Evolutionary conservation across 2,113 vertebrate species (phyloP), one percentile per base, ranked within the genome.

Genomic region (Pachyramphus minor): DNA sequence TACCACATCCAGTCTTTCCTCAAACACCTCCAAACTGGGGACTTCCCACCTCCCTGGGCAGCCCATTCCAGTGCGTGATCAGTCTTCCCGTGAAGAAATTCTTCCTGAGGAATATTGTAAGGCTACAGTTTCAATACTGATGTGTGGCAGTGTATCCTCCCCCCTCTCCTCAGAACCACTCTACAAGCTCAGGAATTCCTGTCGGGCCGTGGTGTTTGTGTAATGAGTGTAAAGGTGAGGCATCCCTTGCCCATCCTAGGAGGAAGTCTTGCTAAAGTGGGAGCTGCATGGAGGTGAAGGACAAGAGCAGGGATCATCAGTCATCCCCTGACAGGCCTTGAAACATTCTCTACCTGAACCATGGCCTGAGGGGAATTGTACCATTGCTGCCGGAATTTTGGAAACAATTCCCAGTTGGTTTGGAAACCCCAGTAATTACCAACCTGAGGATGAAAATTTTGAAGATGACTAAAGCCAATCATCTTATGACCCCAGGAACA

Each of bases 341-440:
- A 62, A 62, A 62, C 28, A 20, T 28, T 28, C 33, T n/a, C 45
- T 37, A 28, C 47, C 55, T 47, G 55, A 33, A 9, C 45, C 39
- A 53, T 3, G 23, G 53, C 53, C 64, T 0, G 0, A 45, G 47
- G 28, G 28, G 22, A 39, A 33, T 2, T 9, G 33, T 41, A 45
- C 33, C 55, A 45, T 8, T 49, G 60, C 60, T 53, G 28, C n/a
- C 47, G 55, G n/a, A 71, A 19, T 22, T 69, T 19, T 28, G 28
- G 58, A 37, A 60, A 60, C 56, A 27, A 37, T 24, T 17, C 35
- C n/a, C 19, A 23, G 33, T 22, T 25, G n/a, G 24, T 60, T 37
- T 37, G 35, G 33, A 39, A 78, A 53, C 28, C 44, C 45, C 63
- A 60, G n/a, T 39, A 45, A n/a, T 62, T 39, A 53, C 27, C 33